phyloP scores from a whole-genome alignment of 2,113 vertebrate species.

The Lonchura striata region DNA sequence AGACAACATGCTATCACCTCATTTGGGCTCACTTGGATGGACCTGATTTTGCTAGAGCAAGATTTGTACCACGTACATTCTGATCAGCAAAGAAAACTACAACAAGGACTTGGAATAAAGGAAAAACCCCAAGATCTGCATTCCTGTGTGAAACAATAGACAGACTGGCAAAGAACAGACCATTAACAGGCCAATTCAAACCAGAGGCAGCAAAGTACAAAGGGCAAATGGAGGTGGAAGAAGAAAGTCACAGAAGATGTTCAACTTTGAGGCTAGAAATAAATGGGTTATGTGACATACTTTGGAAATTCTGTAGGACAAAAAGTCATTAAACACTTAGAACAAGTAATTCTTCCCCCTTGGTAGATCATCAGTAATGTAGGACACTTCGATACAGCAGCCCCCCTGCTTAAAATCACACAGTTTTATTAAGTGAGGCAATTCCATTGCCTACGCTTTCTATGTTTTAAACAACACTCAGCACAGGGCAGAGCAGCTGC shows the following conservation, averaged over 20 bases:
- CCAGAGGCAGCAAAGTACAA: background rate
- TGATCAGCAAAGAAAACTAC: background rate
- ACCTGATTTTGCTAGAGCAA: background rate
- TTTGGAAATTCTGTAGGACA: slow-evolving; percentile 18
- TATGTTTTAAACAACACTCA: background rate
- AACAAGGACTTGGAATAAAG: background rate
- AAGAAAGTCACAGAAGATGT: background rate
- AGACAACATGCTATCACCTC: background rate
- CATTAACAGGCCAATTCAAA: background rate
- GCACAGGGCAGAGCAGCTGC: background rate
- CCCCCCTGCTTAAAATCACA: background rate
- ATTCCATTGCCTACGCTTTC: background rate
- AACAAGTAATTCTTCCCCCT: background rate
- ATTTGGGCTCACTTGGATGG: background rate
- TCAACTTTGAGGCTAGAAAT: background rate
- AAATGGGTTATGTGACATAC: slow-evolving; percentile 15
- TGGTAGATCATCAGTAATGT: background rate
- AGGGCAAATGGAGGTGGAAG: slow-evolving; percentile 14
- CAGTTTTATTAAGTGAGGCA: background rate
- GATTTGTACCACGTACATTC: background rate
- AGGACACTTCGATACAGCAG: background rate
- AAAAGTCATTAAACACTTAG: slow-evolving; percentile 34
- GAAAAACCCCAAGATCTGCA: background rate
- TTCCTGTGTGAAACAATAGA: background rate
- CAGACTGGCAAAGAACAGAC: background rate